Conservation (phyloP, 1,140 invertebrate species). For the Drosophila lini region DNA sequence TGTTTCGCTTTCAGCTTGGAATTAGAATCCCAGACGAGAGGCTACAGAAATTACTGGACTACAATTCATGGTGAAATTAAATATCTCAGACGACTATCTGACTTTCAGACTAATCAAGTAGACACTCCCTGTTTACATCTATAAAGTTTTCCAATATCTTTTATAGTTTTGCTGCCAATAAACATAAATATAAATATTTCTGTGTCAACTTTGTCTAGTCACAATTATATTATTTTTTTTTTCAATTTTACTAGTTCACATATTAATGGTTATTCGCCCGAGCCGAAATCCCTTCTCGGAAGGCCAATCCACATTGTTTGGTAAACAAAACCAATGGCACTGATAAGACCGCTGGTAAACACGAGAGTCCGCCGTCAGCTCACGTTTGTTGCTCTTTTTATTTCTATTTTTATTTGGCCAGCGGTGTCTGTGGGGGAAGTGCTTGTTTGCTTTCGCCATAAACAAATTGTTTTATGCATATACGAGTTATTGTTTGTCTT, state of each 20-base stretch:
- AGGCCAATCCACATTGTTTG: constrained; percentile 35
- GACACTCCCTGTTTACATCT: not conserved
- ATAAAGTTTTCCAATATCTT: not conserved
- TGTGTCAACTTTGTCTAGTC: not conserved
- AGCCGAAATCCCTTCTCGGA: constrained; percentile 35
- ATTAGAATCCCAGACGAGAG: not conserved
- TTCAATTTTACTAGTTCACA: not conserved
- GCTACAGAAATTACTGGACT: constrained; percentile 4
- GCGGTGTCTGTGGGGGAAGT: constrained; percentile 19
- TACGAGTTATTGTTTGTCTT: constrained; percentile 17
- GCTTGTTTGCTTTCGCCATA: constrained; percentile 45
- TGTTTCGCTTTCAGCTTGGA: not conserved
- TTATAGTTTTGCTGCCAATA: not conserved
- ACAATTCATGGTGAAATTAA: constrained; percentile 13
- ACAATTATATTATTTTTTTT: constrained; percentile 1
- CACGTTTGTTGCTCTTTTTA: constrained; percentile 27
- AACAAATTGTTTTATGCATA: constrained; percentile 42
- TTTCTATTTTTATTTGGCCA: constrained; percentile 26
- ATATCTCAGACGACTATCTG: constrained; percentile 4
- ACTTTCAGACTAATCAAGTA: not conserved
- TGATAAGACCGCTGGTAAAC: constrained; percentile 38
- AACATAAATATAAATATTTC: not conserved
- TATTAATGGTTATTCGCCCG: constrained; percentile 9
- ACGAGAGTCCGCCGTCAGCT: constrained; percentile 11
- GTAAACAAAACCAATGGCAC: constrained; percentile 33